Base-by-base conservation (phyloP, 2,113 vertebrate genomes). In the Myanophis thanlyinensis region DNA sequence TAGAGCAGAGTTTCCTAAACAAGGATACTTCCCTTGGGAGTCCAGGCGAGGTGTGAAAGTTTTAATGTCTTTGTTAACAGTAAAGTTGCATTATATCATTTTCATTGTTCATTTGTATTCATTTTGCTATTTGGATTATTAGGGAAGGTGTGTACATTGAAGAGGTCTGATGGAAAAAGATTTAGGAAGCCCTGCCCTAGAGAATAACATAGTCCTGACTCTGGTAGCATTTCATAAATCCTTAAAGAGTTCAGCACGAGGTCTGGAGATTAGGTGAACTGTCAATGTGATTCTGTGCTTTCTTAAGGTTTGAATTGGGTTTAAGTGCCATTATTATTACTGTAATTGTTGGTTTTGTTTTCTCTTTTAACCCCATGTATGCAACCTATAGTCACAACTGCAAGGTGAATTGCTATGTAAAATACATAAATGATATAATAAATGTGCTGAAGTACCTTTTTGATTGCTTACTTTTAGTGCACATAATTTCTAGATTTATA, bases 381-480 rank as follows among this genome's bases (percentile, higher is more conserved):
- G 62, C 62, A 15, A 73, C 62, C 13, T 35, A 18, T 15, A 18
- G 13, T 73, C n/a, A 35, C 62, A 73, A 73, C n/a, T 73, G 30
- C 62, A 73, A 67, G 13, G 62, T 35, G 15, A 35, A 35, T 73
- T 35, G 30, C 30, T 73, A 35, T 73, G 62, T 73, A 73, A 73
- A 73, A 62, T 62, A 62, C 10, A 12, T 30, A 62, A 30, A 18
- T 15, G n/a, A 35, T 7, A 73, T 35, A 73, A 35, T 73, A 73
- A 73, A 73, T 73, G n/a, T 89, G 91, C 94, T 95, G 89, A 95
- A 54, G 92, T 95, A 94, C 1, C 0, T 89, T 95, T 97, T 94
- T 95, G 95, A 94, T 96, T 96, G 73, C 40, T 94, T 96, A 88
- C 87, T 94, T 92, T 94, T 85, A 93, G 95, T 94, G 94, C 73